These are phyloP conservation scores for Propithecus perrieri DNA, from an alignment of 2,797 vertebrate genomes.

Conservation along the genomic window DNA sequence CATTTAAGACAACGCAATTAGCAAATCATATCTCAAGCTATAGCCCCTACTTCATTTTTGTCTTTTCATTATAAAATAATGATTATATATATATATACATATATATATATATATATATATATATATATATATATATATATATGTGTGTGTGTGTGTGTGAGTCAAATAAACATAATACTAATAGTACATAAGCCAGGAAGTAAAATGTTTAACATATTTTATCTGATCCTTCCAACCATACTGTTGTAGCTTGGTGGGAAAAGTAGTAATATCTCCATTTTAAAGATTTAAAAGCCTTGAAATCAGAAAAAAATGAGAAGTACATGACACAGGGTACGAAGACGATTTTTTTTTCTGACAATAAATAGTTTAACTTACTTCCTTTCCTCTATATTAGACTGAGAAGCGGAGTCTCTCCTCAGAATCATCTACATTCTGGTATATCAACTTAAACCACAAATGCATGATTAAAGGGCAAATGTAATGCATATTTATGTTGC, in stretches of 20 bases:
- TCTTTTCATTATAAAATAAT: neutral
- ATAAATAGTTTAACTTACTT: neutral
- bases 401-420: neutral
- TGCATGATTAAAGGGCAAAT: constrained; percentile 1
- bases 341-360: neutral
- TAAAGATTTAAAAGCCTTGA: neutral
- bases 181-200: neutral
- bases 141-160: too few relatives aligned
- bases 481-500: neutral
- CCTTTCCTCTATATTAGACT: neutral
- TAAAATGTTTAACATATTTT: neutral
- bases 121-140: too few relatives aligned
- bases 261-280: neutral
- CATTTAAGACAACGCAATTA: neutral
- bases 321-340: accelerated
- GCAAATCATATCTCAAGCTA: neutral
- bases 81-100: too few relatives aligned
- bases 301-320: neutral
- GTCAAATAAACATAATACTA: neutral
- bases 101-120: too few relatives aligned
- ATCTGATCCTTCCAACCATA: neutral
- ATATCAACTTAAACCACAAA: neutral
- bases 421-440: neutral
- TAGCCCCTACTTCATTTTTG: neutral
- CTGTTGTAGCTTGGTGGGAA: neutral